Base-by-base conservation (phyloP, 2,797 vertebrate species). In the Bovichtus diacanthus region DNA sequence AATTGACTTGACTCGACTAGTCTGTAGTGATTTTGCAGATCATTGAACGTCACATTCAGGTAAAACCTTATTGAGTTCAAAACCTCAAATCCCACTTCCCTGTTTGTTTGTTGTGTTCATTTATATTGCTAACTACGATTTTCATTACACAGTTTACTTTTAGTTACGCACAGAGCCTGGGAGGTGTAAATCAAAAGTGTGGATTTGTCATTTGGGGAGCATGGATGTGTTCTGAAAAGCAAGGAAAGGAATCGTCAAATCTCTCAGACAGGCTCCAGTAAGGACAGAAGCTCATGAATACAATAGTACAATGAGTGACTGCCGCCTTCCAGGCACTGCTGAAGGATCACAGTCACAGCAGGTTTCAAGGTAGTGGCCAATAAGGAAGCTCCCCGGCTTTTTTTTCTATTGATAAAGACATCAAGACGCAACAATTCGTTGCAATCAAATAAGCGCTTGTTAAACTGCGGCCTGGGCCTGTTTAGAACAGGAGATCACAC, bases 371-470 rank as follows among this genome's bases (percentile, higher is more conserved):
- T 10, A 56, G 21, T 10, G 53, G 56, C 27, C 70, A 59, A 27
- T 80, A 41, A 62, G 44, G 47, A 16, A 73, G 16, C 31, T 25
- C 61, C 6, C 1, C 0, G 16, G 7, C 25, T 9, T 58, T 69
- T 66, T 47, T 25, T 72, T 65, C 31, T 49, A 43, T 58, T 76
- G 64, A 76, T 61, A 54, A 71, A 31, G 23, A 65, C 47, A 80
- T 74, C 70, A 27, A 70, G 19, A 62, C 34, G 38, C 34, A 38
- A 51, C 44, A 72, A 78, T 71, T 36, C 25, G 67, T 70, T 63
- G 53, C 50, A 63, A 76, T 84, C 69, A 67, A 81, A 60, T 76
- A 60, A 59, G 21, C 60, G 29, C 43, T 75, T 81, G 77, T 89
- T 85, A 78, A 88, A 84, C 56, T 15, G 31, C 21, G 31, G 55